Evolutionary conservation across 2,888 invertebrate species (phyloP).

Genomic region (Mimachlamys varia): DNA sequence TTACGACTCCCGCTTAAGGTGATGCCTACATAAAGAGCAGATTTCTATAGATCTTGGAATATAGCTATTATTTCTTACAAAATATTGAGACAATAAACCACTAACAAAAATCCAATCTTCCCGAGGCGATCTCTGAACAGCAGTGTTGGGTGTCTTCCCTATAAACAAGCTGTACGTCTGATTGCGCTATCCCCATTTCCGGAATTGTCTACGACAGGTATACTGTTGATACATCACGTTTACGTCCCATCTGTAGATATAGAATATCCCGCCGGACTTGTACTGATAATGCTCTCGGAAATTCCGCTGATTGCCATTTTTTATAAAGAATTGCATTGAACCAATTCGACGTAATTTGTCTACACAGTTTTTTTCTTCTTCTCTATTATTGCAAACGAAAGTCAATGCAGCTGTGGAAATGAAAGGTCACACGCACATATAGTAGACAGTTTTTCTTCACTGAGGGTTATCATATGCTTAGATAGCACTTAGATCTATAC

Average conservation of each 20-base stretch:
- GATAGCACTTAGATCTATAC: no score
- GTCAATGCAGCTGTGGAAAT: no score
- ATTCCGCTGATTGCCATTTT: background rate
- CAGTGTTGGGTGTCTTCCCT: background rate
- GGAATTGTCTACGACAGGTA: constrained; percentile 11
- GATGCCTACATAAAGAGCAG: background rate
- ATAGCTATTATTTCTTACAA: constrained; percentile 8
- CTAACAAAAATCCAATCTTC: background rate
- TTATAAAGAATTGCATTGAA: background rate
- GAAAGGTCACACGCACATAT: no score
- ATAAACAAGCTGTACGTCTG: background rate
- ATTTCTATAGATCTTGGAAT: background rate
- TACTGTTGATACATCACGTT: background rate
- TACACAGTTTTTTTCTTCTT: background rate
- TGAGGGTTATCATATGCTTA: no score
- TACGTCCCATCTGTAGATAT: background rate
- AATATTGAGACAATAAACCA: constrained; percentile 7
- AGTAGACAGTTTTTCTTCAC: no score
- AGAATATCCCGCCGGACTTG: background rate
- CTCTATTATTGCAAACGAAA: no score
- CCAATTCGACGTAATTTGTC: background rate
- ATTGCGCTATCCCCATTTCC: background rate
- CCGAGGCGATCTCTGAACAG: background rate
- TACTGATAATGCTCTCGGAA: background rate
- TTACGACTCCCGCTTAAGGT: background rate